Conservation (phyloP, 2,797 vertebrate species). For the Pipistrellus nathusii region DNA sequence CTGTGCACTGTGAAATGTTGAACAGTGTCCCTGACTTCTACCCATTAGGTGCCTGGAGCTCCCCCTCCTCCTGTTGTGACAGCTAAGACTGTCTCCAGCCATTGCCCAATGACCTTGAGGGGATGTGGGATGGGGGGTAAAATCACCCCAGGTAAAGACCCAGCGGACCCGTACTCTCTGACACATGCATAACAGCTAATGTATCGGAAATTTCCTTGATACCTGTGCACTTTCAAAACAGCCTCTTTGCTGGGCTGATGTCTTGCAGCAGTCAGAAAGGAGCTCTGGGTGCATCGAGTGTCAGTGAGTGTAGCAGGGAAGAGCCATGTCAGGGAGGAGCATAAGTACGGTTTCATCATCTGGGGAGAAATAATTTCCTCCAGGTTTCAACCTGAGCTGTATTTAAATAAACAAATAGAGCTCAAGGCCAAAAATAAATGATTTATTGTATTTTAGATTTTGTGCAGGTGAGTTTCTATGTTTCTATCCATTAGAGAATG, state of each 20-base stretch:
- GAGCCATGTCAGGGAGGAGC: neutral
- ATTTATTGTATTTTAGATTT: neutral
- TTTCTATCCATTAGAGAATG: neutral
- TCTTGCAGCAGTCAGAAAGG: neutral
- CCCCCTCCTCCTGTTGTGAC: neutral
- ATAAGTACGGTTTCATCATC: neutral
- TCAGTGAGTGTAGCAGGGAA: neutral
- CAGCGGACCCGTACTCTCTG: neutral
- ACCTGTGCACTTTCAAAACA: neutral
- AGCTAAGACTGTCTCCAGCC: neutral
- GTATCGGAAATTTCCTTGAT: neutral
- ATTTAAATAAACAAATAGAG: constrained; percentile 31
- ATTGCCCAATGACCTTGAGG: neutral
- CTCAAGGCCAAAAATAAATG: constrained; percentile 1
- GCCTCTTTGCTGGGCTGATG: neutral
- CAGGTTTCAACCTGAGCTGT: neutral
- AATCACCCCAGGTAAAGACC: neutral
- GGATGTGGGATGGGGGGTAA: neutral
- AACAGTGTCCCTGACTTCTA: neutral
- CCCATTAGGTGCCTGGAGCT: neutral
- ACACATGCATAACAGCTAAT: neutral
- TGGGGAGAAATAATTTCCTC: neutral
- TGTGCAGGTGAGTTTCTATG: neutral
- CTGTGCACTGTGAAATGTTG: neutral
- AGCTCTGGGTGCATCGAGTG: accelerated